These are phyloP conservation scores for Cotesia glomerata DNA, from an alignment of 1,140 invertebrate genomes.

Conservation along the genomic window DNA sequence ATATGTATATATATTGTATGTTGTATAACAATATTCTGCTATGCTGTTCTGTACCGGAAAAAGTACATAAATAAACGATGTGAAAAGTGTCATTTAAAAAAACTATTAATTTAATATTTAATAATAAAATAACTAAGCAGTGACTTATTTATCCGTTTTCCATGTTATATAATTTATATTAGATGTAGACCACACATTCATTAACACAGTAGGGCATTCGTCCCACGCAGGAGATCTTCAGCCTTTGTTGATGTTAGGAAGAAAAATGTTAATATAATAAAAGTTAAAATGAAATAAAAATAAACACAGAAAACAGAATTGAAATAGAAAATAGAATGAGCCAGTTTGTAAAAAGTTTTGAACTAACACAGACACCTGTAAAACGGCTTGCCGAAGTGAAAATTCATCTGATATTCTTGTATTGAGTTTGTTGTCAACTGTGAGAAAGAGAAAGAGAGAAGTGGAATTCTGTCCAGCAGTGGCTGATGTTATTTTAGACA, in stretches of 20 bases:
- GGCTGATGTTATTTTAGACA: constrained; percentile 34
- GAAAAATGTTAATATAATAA: background rate
- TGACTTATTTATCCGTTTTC: too few species aligned
- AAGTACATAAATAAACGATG: too few species aligned
- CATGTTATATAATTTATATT: too few species aligned
- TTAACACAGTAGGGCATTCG: background rate
- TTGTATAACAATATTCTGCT: too few species aligned
- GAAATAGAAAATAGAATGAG: background rate
- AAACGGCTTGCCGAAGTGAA: background rate
- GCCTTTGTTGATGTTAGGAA: constrained; percentile 11
- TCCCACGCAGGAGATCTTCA: background rate
- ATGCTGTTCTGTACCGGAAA: too few species aligned
- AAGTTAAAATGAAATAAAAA: background rate
- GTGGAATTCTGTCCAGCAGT: background rate
- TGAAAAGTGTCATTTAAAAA: too few species aligned
- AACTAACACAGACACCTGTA: constrained; percentile 19
- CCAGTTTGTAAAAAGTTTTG: background rate
- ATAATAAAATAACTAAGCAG: too few species aligned
- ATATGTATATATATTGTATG: too few species aligned
- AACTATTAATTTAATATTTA: too few species aligned
- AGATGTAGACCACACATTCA: background rate
- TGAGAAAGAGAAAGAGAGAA: too few species aligned
- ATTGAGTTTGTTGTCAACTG: background rate
- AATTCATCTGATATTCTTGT: constrained; percentile 20
- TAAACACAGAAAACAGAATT: background rate